A percentile compares a stretch with the other conserved stretches of the same genome.
These are phyloP conservation scores for Urechis unicinctus DNA, from an alignment of 2,888 invertebrate species.

Conservation along the genomic window DNA sequence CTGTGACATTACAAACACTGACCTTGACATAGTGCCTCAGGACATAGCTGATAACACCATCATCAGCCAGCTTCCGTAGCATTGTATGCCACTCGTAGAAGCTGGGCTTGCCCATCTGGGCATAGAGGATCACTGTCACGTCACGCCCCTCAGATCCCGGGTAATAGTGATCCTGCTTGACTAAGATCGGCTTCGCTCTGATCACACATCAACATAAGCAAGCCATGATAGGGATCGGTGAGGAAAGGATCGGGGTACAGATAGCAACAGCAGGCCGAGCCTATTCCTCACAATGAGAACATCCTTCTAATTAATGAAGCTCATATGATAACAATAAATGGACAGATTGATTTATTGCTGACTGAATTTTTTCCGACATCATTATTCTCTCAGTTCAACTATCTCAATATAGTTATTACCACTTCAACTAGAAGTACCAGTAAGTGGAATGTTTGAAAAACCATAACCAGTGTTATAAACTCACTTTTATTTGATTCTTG, in stretches of 20 bases:
- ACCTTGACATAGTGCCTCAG: constrained; percentile 81
- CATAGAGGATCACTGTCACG: constrained; percentile 70
- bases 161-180: constrained; percentile 78
- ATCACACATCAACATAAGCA: background rate
- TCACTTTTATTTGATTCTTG: too few species aligned
- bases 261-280: too few species aligned
- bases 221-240: background rate
- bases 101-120: constrained; percentile 72
- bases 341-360: too few species aligned
- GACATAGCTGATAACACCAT: constrained; percentile 74
- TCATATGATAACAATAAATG: too few species aligned
- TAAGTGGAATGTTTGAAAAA: too few species aligned
- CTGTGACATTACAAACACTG: constrained; percentile 12
- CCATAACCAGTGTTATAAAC: too few species aligned
- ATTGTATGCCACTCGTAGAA: constrained; percentile 71
- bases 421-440: too few species aligned
- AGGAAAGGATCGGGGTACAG: background rate
- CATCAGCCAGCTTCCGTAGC: constrained; percentile 64
- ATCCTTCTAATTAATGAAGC: too few species aligned
- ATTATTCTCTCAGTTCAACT: too few species aligned
- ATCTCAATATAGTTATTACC: too few species aligned
- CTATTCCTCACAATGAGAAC: too few species aligned
- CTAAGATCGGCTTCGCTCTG: constrained; percentile 57
- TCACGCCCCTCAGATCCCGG: constrained; percentile 57
- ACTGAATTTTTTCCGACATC: too few species aligned